Evolutionary conservation across 2,888 invertebrate genomes (phyloP), one percentile per base, ranked within the genome.

Genomic region (Periphyllus acericola): DNA sequence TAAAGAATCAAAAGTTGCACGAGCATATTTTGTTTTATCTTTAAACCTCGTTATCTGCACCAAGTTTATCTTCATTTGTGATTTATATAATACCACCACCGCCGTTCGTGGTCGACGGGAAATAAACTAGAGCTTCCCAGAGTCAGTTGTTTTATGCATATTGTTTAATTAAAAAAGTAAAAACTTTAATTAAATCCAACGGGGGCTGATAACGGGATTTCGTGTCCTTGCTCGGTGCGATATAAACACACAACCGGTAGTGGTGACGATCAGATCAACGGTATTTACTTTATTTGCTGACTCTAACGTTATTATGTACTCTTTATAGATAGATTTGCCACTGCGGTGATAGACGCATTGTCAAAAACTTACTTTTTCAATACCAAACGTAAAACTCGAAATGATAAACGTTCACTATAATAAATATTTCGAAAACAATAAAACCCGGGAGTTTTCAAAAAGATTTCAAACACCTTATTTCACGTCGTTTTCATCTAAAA

Each of bases 131-230:
- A 72, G 14, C 29, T 55, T 14, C 25, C 29, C 71, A 85, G 36
- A 21, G 29, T 4, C 74, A 34, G 66, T 29, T 55, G 79, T 36
- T 71, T 25, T 71, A 85, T 79, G 79, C 55, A 79, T 79, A 85
- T 71, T 79, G 85, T 85, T 72, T 86, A 79, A 86, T 86, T 86
- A 86, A 86, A n/a, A 86, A 86, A 72, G 29, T 55, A 72, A 72
- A 86, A 86, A 86, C n/a, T 79, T 86, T 86, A 79, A 79, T 79
- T 86, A 79, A 86, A 86, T 86, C 34, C 34, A 55, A 86, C 72
- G n/a, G 14, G 36, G 3, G 6, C 74, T 75, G 83, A 83, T 75
- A 75, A 83, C 36, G 21, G 36, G 0, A 34, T 72, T 71, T 52
- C 72, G 34, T 72, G n/a, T 83, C 46, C n/a, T 52, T 29, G 17